Evolutionary conservation across 2,888 invertebrate genomes (phyloP).

Genomic region (Anthophora plumipes): DNA sequence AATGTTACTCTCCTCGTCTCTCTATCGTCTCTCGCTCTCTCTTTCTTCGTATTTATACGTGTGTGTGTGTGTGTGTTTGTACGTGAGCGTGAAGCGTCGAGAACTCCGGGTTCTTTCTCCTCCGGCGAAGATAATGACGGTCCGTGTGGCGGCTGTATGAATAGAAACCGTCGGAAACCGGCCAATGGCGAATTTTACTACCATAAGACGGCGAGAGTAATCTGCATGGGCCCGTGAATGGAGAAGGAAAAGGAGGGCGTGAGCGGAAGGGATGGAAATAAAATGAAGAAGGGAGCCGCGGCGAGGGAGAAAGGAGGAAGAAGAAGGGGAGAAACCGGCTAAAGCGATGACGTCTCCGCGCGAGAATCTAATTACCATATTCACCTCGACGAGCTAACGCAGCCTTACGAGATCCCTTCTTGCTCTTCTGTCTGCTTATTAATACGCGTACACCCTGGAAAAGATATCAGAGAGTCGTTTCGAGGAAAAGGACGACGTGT

Average conservation of each 20-base stretch:
- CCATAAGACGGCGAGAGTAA: conserved; percentile 39
- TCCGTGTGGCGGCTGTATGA: conserved; percentile 43
- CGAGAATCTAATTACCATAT: conserved; percentile 76
- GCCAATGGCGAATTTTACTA: conserved; percentile 62
- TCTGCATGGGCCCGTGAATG: conserved; percentile 48
- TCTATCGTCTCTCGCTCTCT: conserved; percentile 10
- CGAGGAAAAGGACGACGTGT: not conserved
- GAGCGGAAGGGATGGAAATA: conserved; percentile 31
- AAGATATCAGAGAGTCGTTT: not conserved
- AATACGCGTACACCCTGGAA: conserved; percentile 17
- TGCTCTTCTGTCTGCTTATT: conserved; percentile 44
- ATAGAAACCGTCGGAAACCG: conserved; percentile 56
- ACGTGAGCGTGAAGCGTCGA: not conserved
- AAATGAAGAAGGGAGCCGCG: conserved; percentile 30
- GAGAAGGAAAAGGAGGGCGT: conserved; percentile 7
- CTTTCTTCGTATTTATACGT: conserved; percentile 16
- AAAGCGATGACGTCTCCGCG: conserved; percentile 70
- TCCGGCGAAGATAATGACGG: conserved; percentile 60
- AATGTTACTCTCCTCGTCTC: conserved; percentile 12
- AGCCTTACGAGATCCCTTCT: conserved; percentile 6
- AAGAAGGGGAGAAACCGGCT: conserved; percentile 53
- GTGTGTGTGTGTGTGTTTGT: not conserved
- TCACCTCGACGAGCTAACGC: conserved; percentile 60
- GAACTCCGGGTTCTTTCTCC: conserved; percentile 41
- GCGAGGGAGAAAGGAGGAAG: conserved; percentile 16